These are phyloP conservation scores for Enteromius treurensis DNA, from an alignment of 2,797 vertebrate genomes.

Conservation along the genomic window DNA sequence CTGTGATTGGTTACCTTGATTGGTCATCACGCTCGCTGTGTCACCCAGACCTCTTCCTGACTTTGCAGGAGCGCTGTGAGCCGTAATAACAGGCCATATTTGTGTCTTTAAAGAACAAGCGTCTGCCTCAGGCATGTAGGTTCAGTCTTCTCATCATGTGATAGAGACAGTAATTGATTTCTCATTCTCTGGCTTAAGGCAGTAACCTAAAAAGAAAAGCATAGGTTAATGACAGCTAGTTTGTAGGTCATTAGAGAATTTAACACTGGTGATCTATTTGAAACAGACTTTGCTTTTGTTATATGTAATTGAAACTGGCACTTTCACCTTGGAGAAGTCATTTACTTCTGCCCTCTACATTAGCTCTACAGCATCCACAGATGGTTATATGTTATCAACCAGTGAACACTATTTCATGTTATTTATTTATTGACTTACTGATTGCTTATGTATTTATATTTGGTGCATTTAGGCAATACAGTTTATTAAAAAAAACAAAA, in stretches of 20 bases:
- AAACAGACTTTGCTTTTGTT: slow-evolving; percentile 30
- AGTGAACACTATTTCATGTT: neutral
- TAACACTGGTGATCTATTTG: slow-evolving; percentile 64
- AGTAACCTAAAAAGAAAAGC: slow-evolving; percentile 82
- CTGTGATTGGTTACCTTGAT: slow-evolving; percentile 25
- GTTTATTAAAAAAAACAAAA: neutral
- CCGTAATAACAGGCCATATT: slow-evolving; percentile 57
- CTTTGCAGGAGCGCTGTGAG: slow-evolving; percentile 33
- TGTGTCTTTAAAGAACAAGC: slow-evolving; percentile 58
- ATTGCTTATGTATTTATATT: neutral
- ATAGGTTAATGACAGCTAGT: slow-evolving; percentile 83
- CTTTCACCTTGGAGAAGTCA: slow-evolving; percentile 39
- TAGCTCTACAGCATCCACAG: neutral
- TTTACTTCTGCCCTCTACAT: slow-evolving; percentile 29
- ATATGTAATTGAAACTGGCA: slow-evolving; percentile 42
- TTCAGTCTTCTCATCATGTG: slow-evolving; percentile 71
- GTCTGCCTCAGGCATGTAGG: slow-evolving; percentile 70
- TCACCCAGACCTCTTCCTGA: slow-evolving; percentile 13
- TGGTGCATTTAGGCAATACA: neutral
- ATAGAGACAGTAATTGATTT: slow-evolving; percentile 81
- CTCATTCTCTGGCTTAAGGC: slow-evolving; percentile 75
- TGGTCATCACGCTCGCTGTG: slow-evolving; percentile 14
- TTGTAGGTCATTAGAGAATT: slow-evolving; percentile 79
- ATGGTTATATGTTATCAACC: neutral
- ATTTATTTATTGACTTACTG: neutral